These are phyloP conservation scores for Serilophus lunatus DNA, from an alignment of 2,113 vertebrate genomes.

Conservation along the genomic window DNA sequence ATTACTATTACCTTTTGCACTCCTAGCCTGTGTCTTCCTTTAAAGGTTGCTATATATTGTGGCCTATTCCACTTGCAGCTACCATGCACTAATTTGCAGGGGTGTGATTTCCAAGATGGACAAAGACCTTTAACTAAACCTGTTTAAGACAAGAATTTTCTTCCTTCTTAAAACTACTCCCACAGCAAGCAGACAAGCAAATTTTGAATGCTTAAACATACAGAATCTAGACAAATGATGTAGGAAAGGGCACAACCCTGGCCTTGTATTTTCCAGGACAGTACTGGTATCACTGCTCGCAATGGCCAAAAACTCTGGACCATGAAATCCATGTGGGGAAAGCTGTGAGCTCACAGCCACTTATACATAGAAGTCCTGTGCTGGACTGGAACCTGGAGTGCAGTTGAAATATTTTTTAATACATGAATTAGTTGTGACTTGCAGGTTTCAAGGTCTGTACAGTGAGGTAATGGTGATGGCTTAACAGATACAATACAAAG, in stretches of 20 bases:
- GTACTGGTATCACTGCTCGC: neutral
- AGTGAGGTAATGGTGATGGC: neutral
- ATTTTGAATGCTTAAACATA: neutral
- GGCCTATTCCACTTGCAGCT: neutral
- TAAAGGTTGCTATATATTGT: neutral
- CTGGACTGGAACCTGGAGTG: neutral
- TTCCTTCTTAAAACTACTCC: neutral
- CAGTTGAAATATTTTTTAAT: neutral
- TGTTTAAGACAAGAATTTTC: neutral
- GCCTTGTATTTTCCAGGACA: neutral
- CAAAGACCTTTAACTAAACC: neutral
- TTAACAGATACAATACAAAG: neutral
- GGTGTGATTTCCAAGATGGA: neutral
- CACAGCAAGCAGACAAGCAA: neutral
- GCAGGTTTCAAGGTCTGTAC: neutral
- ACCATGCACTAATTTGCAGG: neutral
- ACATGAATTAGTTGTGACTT: neutral
- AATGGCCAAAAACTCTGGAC: neutral
- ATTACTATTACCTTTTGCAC: neutral
- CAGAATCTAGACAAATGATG: neutral
- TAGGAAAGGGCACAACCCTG: neutral
- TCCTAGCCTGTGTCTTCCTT: neutral
- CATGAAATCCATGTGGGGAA: neutral
- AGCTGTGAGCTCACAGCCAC: neutral
- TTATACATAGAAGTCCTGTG: neutral